Base-by-base conservation (phyloP, 2,113 vertebrate genomes). In the Apteryx mantelli region DNA sequence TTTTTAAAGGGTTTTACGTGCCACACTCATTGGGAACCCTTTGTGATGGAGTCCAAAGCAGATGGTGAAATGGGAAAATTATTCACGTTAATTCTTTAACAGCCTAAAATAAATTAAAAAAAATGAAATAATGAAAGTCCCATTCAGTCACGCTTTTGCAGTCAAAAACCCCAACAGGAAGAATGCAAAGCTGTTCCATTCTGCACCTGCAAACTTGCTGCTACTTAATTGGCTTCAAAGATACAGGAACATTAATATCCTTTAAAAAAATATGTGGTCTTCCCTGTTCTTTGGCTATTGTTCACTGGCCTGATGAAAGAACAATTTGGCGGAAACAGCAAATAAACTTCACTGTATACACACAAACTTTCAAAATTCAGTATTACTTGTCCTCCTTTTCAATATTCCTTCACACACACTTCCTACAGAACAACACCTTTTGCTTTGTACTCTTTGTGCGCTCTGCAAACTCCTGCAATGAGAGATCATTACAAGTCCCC, bases 31-130 rank as follows among this genome's bases (percentile, higher is more conserved):
- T 86, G 92, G 86, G 89, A 91, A 32, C 68, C 70, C 71, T 96
- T 91, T 66, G 78, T 91, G 92, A 96, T 42, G 36, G 48, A 88
- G 64, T 74, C 92, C 87, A 94, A 97, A 96, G 73, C 91, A 96
- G 96, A 93, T 92, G 94, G 85, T n/a, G 60, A 96, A 95, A 96
- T 84, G 82, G 88, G 83, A 94, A 96, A 97, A 93, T 93, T 91
- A 95, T 89, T 95, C 94, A 83, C 2, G 1, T 95, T 95, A 81
- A 86, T 89, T 90, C 79, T 88, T 95, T 81, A 85, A 56, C 71
- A 89, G 74, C 70, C 75, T 84, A 68, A 94, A 96, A 94, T 91
- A 96, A 95, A 93, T 93, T 18, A 50, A 76, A 46, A 50, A 70
- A 66, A 80, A 93, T 25, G 63, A 82, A 95, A 93, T 64, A 68